phyloP scores from a whole-genome alignment of 2,797 vertebrate species.

The Alfaro cultratus region DNA sequence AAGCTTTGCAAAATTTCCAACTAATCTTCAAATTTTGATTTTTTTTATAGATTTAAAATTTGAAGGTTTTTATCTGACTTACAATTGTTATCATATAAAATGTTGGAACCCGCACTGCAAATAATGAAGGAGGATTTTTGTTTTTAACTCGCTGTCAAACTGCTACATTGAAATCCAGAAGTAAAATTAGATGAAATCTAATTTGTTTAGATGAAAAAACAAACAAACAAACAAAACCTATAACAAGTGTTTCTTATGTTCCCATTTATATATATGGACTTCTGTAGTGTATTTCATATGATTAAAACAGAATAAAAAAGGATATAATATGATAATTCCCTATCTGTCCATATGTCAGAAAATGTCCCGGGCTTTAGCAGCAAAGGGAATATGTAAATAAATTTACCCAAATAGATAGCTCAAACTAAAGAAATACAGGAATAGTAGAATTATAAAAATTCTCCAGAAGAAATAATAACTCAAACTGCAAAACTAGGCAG shows the following conservation, averaged over 20 bases:
- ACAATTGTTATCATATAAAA: background rate
- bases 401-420: background rate
- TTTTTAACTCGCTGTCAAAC: background rate
- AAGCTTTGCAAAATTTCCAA: background rate
- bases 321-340: background rate
- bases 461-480: background rate
- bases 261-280: background rate
- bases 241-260: background rate
- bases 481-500: background rate
- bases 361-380: background rate
- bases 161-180: background rate
- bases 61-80: background rate
- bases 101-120: background rate
- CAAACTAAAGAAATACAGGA: background rate
- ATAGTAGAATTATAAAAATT: background rate
- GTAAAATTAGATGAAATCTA: background rate
- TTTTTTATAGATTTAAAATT: background rate
- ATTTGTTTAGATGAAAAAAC: background rate
- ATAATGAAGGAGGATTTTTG: background rate
- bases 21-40: background rate
- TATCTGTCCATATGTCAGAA: background rate
- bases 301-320: background rate
- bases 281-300: background rate
- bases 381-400: background rate
- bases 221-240: background rate